Evolutionary conservation across 2,888 invertebrate species (phyloP).

Genomic region (Ophion ventricosus): DNA sequence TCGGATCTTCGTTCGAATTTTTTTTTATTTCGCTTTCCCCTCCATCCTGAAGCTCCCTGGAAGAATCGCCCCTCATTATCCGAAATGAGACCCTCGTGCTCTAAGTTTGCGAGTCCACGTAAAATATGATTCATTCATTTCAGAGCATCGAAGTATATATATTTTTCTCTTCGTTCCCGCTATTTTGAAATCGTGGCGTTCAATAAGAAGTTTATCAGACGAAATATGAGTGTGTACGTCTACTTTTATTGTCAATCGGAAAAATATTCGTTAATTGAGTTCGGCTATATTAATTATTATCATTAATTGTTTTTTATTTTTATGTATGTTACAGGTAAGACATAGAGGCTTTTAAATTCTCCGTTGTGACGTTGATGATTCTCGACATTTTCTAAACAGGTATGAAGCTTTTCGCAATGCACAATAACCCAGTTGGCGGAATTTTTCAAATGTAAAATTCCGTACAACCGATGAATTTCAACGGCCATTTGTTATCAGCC

Average conservation of each 20-base stretch:
- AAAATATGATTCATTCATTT: not conserved
- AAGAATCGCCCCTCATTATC: constrained; percentile 52
- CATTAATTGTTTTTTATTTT: not conserved
- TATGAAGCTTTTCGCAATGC: not conserved
- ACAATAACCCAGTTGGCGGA: not conserved
- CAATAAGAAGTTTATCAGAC: not conserved
- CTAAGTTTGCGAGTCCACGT: not conserved
- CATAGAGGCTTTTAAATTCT: not conserved
- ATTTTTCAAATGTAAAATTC: not conserved
- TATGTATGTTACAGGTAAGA: constrained; percentile 27
- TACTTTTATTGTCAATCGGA: not conserved
- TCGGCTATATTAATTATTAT: not conserved
- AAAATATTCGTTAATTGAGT: not conserved
- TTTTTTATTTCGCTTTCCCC: not conserved
- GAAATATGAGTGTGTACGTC: not conserved
- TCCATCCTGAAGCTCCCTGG: constrained; percentile 27
- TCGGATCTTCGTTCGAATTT: constrained; percentile 9
- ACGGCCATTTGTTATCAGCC: not conserved
- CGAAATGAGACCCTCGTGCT: constrained; percentile 24
- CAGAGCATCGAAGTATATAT: not conserved
- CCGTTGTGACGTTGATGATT: not conserved
- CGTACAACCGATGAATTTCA: not conserved
- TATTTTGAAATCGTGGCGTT: not conserved
- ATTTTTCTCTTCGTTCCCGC: not conserved
- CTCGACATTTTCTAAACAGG: not conserved